Conservation (phyloP, 1,140 invertebrate species). For the Drosophila kikkawai region DNA sequence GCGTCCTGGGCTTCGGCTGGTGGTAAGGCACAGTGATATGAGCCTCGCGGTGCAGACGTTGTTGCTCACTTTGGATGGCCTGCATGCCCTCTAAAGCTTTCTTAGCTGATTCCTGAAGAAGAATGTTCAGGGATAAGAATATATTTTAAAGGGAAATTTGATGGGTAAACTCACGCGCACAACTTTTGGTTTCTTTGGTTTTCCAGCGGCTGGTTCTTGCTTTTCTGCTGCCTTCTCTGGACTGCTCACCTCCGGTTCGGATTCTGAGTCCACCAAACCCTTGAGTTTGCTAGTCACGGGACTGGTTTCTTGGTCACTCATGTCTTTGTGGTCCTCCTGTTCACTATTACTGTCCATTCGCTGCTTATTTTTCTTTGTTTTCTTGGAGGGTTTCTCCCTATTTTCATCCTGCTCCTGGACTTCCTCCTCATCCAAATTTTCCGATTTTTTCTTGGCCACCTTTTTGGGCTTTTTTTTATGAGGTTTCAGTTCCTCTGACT, state of each 20-base stretch:
- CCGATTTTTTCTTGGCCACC: slow-evolving; percentile 18
- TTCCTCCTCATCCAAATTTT: slow-evolving; percentile 17
- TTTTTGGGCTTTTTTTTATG: slow-evolving; percentile 46
- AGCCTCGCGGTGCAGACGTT: slow-evolving; percentile 88
- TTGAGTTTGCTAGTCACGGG: slow-evolving; percentile 41
- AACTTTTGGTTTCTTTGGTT: slow-evolving; percentile 44
- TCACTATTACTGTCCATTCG: slow-evolving; percentile 40
- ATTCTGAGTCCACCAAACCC: slow-evolving; percentile 67
- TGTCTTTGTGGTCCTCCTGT: slow-evolving; percentile 4
- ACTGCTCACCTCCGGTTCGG: slow-evolving; percentile 49
- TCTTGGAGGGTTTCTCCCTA: slow-evolving; percentile 21
- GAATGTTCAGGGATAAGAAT: background rate
- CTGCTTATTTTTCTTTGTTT: slow-evolving; percentile 44
- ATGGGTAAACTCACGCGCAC: slow-evolving; percentile 39
- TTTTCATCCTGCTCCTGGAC: background rate
- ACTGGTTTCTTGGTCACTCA: slow-evolving; percentile 2
- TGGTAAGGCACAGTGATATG: slow-evolving; percentile 90
- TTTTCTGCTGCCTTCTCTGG: slow-evolving; percentile 34
- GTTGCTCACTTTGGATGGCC: slow-evolving; percentile 86
- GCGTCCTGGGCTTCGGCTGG: slow-evolving; percentile 88
- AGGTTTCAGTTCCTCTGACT: background rate
- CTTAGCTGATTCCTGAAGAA: slow-evolving; percentile 84
- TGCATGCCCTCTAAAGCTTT: slow-evolving; percentile 84
- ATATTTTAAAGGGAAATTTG: too few species aligned
- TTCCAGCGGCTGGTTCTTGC: slow-evolving; percentile 17